Percentiles rank a stretch among this genome's conserved stretches.
Evolutionary conservation across 2,888 invertebrate genomes (phyloP).

Genomic region (Ceramica pisi): DNA sequence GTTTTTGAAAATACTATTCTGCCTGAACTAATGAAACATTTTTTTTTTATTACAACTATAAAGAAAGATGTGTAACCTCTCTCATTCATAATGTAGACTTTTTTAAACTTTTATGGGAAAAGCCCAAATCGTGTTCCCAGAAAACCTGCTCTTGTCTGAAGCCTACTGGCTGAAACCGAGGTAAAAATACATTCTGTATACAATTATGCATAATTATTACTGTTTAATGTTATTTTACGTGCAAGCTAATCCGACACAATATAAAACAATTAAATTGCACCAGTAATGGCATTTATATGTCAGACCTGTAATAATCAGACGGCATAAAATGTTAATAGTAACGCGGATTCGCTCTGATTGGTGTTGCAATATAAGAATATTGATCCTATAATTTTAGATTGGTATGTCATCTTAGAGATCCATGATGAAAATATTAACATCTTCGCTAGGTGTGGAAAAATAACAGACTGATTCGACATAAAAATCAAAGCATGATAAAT

Average conservation of each 20-base stretch:
- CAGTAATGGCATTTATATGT: slow-evolving; percentile 17
- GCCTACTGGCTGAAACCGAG: too few relatives aligned
- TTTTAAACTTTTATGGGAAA: not conserved
- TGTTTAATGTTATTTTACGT: not conserved
- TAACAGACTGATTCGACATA: too few relatives aligned
- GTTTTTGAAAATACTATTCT: not conserved
- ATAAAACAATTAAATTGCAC: slow-evolving; percentile 29
- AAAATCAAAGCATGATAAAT: too few relatives aligned
- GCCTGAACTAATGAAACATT: not conserved
- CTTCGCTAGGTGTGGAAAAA: too few relatives aligned
- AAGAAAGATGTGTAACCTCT: not conserved
- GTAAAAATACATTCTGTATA: not conserved
- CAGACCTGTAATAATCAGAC: slow-evolving; percentile 6
- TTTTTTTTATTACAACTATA: not conserved
- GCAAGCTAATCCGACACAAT: slow-evolving; percentile 6
- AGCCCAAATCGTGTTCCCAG: too few relatives aligned
- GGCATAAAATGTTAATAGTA: slow-evolving; percentile 23
- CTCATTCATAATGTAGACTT: too few relatives aligned
- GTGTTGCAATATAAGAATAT: slow-evolving; percentile 11
- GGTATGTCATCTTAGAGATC: not conserved
- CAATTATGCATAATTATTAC: not conserved
- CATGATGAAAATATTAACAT: not conserved
- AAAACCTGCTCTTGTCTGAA: too few relatives aligned
- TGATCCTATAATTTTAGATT: not conserved
- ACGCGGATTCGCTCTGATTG: slow-evolving; percentile 25